These are phyloP conservation scores for Lycaon pictus DNA, from an alignment of 2,113 vertebrate genomes.

Conservation along the genomic window DNA sequence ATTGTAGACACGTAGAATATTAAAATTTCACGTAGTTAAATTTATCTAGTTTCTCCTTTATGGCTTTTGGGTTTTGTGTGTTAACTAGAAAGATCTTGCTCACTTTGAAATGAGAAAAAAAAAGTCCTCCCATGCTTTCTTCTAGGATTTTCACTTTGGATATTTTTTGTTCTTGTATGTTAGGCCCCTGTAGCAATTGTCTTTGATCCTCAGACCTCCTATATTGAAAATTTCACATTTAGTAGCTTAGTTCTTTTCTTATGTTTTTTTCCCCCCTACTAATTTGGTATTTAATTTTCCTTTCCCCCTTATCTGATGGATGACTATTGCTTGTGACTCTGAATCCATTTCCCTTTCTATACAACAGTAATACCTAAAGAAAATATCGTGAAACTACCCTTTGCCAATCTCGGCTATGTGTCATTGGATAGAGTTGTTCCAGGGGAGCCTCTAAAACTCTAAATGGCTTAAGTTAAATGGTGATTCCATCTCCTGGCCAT, in stretches of 20 bases:
- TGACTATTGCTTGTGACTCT: neutral
- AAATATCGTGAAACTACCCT: neutral
- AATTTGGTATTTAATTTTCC: neutral
- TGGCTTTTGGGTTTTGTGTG: neutral
- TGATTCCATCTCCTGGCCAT: neutral
- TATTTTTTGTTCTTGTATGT: neutral
- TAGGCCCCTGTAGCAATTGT: neutral
- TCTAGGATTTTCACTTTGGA: neutral
- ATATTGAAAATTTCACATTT: neutral
- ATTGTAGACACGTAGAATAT: neutral
- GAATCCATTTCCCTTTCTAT: neutral
- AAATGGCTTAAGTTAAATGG: neutral
- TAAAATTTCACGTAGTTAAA: neutral
- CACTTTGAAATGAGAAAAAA: constrained; percentile 14
- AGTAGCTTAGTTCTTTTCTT: neutral
- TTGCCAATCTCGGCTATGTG: neutral
- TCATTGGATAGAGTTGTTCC: neutral
- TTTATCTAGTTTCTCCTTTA: constrained; percentile 8
- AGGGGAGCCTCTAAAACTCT: neutral
- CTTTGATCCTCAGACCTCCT: neutral
- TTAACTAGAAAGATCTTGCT: neutral
- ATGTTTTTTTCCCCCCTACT: too few species aligned
- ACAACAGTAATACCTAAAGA: neutral
- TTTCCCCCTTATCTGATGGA: neutral
- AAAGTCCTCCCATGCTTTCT: neutral